Evolutionary conservation across 1,140 invertebrate species (phyloP), one percentile per base, ranked within the genome.

Genomic region (Polypedilum vanderplanki): DNA sequence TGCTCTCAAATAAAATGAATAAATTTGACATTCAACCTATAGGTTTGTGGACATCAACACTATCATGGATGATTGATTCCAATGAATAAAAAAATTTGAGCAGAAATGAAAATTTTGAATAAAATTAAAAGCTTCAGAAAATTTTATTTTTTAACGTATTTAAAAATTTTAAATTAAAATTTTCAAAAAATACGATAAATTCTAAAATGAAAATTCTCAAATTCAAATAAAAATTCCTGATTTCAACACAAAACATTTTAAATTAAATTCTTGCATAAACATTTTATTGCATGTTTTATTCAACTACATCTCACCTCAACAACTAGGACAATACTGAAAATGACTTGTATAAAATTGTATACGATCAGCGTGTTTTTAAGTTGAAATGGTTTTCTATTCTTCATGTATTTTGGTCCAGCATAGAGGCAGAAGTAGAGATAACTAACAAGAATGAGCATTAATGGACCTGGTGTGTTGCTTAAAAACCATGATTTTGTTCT

Each of bases 401-500:
- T 87, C 95, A 98, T 98, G 77, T 91, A 90, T 33, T 84, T 87
- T 3, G 93, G 94, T 8, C 94, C 94, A 41, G 86, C 84, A 76
- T 83, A 82, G 7, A 83, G 77, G 75, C 81, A 83, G 81, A 94
- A 93, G 83, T 92, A 93, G 40, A 94, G 79, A 78, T 94, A 95
- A 0, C 88, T 86, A 0, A 88, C 87, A 20, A 94, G 81, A 40
- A 95, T 88, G 0, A 88, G 88, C 1, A 93, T 78, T 0, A 94
- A 85, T 0, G 94, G 91, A 15, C 88, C 88, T n/a, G 92, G 93
- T 7, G 90, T 88, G 22, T 89, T 87, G 81, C 93, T 90, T 10
- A 98, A 83, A 78, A 93, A 89, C 95, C 94, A 97, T 78, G 92
- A 88, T 76, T 87, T 87, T 15, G 95, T 95, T 76, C 93, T 86